Percentiles rank a stretch among this genome's conserved stretches.
These are phyloP conservation scores for Papilio glaucus DNA, from an alignment of 1,140 invertebrate genomes.

Conservation along the genomic window DNA sequence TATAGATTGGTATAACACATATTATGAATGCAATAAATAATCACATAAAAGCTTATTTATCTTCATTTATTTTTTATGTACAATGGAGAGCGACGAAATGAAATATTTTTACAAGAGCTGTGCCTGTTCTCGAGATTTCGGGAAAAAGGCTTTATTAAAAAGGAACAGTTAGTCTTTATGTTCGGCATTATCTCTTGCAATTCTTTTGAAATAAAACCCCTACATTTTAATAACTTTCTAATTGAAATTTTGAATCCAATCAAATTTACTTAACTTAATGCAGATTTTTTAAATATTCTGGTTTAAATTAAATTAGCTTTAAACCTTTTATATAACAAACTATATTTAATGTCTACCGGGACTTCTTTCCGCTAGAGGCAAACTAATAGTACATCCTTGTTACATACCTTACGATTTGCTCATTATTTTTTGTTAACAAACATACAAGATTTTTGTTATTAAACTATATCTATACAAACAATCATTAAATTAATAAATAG, in stretches of 20 bases:
- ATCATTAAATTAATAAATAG: no score
- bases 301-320: no score
- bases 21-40: not conserved
- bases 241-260: not conserved
- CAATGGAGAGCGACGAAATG: conserved; percentile 3
- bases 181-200: conserved; percentile 6
- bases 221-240: conserved; percentile 9
- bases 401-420: no score
- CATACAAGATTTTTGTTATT: no score
- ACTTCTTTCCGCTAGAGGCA: no score
- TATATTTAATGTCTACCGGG: no score
- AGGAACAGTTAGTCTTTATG: conserved; percentile 15
- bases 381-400: no score
- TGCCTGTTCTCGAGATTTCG: not conserved
- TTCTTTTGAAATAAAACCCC: conserved; percentile 1
- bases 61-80: not conserved
- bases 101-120: conserved; percentile 8
- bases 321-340: no score
- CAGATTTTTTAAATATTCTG: not conserved
- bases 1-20: no score
- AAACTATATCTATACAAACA: no score
- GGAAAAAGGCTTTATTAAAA: conserved; percentile 19
- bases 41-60: not conserved
- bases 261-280: not conserved
- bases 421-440: no score